Evolutionary conservation across 2,797 vertebrate species (phyloP), one percentile per base, ranked within the genome.

Genomic region (Allobates femoralis): DNA sequence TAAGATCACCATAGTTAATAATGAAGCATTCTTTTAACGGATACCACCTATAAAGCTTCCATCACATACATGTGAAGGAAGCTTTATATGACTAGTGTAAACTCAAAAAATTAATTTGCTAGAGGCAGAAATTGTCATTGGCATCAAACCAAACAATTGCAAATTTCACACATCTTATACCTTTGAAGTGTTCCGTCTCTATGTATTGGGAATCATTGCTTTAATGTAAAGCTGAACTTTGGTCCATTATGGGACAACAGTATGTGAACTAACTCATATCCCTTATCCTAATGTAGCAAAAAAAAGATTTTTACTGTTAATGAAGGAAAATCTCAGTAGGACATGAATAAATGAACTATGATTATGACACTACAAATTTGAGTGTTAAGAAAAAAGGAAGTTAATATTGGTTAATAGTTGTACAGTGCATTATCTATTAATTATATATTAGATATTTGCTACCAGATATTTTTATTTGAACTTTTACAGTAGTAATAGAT

Each of bases 191-290:
- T 71, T 69, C 5, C 21, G 53, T 34, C 18, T 46, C 12, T 50
- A 23, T 53, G 19, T 21, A 30, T 81, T 51, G 55, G 34, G 4
- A 69, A 34, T 26, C 7, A 82, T 73, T 37, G 14, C 28, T 34
- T 56, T 56, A n/a, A 30, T 28, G 21, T 55, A 16, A 81, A 67
- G 18, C 41, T 28, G 41, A 79, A 69, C 50, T 15, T 66, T 3
- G 26, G 71, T 21, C 53, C 55, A 73, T 71, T 32, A 11, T 71
- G 26, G 28, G 50, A 56, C 74, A 32, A 32, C 51, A 86, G 3
- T n/a, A n/a, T 26, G 18, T 64, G 76, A 84, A 79, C 75, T 79
- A 64, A 79, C 19, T 32, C 23, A 18, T 83, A 78, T 87, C 75
- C 86, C 76, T 84, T 87, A 79, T 26, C 32, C 66, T 71, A 50